Percentiles rank a stretch among this genome's conserved stretches.
These are phyloP conservation scores for Scaptomyza cyrtandrae DNA, from an alignment of 2,888 invertebrate genomes.

Conservation along the genomic window DNA sequence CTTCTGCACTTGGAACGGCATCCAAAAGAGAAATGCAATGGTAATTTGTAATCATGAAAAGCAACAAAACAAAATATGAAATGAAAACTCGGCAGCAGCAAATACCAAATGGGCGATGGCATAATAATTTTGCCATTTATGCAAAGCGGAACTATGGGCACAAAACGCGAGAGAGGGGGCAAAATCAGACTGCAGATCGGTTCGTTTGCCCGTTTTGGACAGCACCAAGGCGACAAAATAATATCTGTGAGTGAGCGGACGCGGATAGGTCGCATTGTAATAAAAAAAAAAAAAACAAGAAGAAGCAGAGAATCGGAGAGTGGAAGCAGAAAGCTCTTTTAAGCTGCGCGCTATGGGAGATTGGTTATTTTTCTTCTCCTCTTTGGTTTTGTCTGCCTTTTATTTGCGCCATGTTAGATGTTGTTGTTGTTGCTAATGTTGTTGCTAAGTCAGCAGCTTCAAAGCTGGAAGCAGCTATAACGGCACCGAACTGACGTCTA, in stretches of 20 bases:
- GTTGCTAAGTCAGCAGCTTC: conserved; percentile 55
- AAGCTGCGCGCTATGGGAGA: conserved; percentile 49
- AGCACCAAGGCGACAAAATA: conserved; percentile 54
- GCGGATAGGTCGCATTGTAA: conserved; percentile 33
- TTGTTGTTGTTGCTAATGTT: conserved; percentile 28
- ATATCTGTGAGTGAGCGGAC: conserved; percentile 22
- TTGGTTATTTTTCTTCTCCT: conserved; percentile 25
- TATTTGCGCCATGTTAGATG: conserved; percentile 47
- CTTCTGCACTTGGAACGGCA: conserved; percentile 47
- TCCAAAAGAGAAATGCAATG: conserved; percentile 60
- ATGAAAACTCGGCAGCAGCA: conserved; percentile 34
- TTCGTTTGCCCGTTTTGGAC: conserved; percentile 53
- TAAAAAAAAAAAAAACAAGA: conserved; percentile 35
- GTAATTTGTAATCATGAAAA: conserved; percentile 46
- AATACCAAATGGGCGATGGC: conserved; percentile 58
- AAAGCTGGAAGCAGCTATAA: conserved; percentile 69
- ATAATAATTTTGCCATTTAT: conserved; percentile 67
- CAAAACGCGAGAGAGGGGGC: conserved; percentile 9
- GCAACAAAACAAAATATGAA: conserved; percentile 8
- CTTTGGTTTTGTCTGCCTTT: conserved; percentile 44
- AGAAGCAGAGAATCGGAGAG: conserved; percentile 9
- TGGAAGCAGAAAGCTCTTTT: conserved; percentile 47
- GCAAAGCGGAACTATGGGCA: conserved; percentile 51
- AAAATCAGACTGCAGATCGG: conserved; percentile 40
- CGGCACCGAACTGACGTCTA: conserved; percentile 64